phyloP scores from a whole-genome alignment of 2,797 vertebrate species.

The Paedocypris micromegethes region DNA sequence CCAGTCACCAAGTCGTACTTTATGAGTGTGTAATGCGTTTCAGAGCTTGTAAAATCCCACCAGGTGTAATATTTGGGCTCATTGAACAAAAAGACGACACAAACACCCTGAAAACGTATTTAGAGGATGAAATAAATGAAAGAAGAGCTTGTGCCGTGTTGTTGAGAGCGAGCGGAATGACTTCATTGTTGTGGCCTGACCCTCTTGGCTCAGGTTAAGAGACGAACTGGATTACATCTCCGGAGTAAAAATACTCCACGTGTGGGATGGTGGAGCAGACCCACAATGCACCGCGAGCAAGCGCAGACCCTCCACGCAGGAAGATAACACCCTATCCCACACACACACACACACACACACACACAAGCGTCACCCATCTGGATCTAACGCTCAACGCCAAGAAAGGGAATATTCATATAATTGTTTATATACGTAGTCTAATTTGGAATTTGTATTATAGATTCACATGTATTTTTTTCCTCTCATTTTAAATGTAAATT shows the following conservation, averaged over 20 bases:
- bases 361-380: neutral
- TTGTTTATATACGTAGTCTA: no score
- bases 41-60: no score
- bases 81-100: no score
- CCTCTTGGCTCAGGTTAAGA: slow-evolving; percentile 39
- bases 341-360: slow-evolving; percentile 22
- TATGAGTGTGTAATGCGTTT: no score
- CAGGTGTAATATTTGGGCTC: no score
- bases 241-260: slow-evolving; percentile 66
- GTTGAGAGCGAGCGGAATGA: slow-evolving; percentile 30
- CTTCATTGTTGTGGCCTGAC: slow-evolving; percentile 40
- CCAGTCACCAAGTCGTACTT: no score
- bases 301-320: slow-evolving; percentile 9
- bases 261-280: slow-evolving; percentile 64
- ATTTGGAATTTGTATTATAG: no score
- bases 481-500: no score
- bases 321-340: slow-evolving; percentile 24
- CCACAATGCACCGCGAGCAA: slow-evolving; percentile 57
- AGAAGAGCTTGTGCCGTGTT: slow-evolving; percentile 24
- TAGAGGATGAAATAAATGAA: neutral
- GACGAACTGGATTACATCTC: slow-evolving; percentile 38
- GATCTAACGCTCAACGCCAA: no score
- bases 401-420: no score
- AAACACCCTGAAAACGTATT: no score
- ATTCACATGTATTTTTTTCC: no score